phyloP scores from a whole-genome alignment of 1,140 invertebrate genomes.

The Drosophila truncata region DNA sequence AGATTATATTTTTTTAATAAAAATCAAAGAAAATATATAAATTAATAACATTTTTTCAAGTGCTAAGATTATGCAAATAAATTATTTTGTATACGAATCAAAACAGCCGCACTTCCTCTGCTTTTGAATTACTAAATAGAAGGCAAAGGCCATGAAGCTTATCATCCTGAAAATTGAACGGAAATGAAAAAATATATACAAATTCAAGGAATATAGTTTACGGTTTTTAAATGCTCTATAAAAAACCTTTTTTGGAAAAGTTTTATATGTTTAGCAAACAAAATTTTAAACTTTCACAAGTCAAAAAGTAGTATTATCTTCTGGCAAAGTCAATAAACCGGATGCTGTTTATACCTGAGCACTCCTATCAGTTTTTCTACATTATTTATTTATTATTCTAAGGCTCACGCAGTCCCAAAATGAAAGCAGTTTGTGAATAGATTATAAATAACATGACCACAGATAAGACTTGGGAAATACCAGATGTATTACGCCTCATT shows the following conservation, averaged over 20 bases:
- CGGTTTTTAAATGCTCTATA: background rate
- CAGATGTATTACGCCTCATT: background rate
- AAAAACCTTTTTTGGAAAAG: background rate
- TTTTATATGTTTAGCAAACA: background rate
- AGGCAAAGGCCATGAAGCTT: conserved; percentile 2
- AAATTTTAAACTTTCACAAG: background rate
- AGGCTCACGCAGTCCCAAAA: background rate
- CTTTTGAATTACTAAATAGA: background rate
- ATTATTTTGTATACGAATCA: background rate
- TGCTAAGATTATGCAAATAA: background rate
- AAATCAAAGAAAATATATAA: background rate
- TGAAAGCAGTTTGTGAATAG: conserved; percentile 6
- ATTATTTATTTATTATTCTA: conserved; percentile 3
- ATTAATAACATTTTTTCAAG: background rate
- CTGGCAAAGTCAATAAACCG: conserved; percentile 33
- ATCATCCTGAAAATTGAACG: conserved; percentile 14
- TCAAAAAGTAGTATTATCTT: background rate
- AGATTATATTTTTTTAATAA: too few species aligned
- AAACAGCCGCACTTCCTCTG: conserved; percentile 8
- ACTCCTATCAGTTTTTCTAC: background rate
- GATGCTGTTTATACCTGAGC: conserved; percentile 14
- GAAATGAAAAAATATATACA: conserved; percentile 1
- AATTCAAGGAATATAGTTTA: background rate
- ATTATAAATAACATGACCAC: conserved; percentile 13
- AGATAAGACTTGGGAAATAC: conserved; percentile 34